Evolutionary conservation across 2,888 invertebrate genomes (phyloP).

Genomic region (Bimastos eiseni): DNA sequence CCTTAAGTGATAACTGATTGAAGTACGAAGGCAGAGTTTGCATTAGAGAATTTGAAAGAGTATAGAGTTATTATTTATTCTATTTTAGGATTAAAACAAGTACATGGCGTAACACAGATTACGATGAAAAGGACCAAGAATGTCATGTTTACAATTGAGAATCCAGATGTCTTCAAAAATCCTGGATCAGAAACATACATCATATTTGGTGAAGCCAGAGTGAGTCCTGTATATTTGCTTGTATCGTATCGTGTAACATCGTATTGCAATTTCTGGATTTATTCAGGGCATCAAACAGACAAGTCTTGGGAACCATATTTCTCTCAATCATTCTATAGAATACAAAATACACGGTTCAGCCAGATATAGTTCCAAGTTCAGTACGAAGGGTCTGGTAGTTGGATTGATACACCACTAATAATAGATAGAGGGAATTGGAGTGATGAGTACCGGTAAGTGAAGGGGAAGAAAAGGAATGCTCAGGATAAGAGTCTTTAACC

Average conservation of each 20-base stretch:
- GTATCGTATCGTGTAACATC: background rate
- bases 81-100: constrained; percentile 66
- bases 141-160: constrained; percentile 97
- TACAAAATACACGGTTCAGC: too few relatives aligned
- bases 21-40: background rate
- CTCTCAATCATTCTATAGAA: background rate
- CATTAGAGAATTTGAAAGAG: background rate
- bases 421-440: too few relatives aligned
- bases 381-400: background rate
- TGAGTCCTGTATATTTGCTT: constrained; percentile 48
- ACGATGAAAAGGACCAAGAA: constrained; percentile 98
- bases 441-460: too few relatives aligned
- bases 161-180: constrained; percentile 78
- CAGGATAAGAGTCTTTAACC: too few relatives aligned
- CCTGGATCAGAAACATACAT: constrained; percentile 99
- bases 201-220: constrained; percentile 97
- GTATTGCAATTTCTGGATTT: background rate
- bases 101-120: constrained; percentile 90
- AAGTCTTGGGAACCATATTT: background rate
- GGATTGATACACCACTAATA: too few relatives aligned
- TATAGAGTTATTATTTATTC: background rate
- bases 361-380: background rate
- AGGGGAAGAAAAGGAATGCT: too few relatives aligned
- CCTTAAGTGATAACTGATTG: background rate
- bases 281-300: background rate